Percentiles rank a stretch among this genome's conserved stretches.
phyloP scores from a whole-genome alignment of 1,140 invertebrate genomes.

The Lanistes nyassanus region DNA sequence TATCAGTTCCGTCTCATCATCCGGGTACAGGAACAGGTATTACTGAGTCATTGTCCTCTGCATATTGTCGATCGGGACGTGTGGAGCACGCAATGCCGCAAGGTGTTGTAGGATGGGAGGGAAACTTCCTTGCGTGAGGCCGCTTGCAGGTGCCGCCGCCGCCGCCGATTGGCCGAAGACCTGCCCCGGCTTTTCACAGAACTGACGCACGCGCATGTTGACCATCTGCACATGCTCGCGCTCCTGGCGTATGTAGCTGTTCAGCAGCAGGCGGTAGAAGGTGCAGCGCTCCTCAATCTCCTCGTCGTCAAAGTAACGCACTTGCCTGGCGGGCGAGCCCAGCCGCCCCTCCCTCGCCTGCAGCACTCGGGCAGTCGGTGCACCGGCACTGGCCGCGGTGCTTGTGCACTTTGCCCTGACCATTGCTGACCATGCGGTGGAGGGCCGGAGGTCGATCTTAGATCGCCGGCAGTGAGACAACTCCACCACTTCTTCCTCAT shows the following conservation, averaged over 20 bases:
- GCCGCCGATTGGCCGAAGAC: too few relatives aligned
- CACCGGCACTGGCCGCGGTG: neutral
- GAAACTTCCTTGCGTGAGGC: neutral
- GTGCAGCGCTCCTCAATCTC: slow-evolving; percentile 22
- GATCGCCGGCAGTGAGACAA: slow-evolving; percentile 19
- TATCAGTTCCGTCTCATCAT: neutral
- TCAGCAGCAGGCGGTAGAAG: slow-evolving; percentile 20
- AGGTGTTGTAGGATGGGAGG: slow-evolving; percentile 3
- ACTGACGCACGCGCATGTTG: slow-evolving; percentile 11
- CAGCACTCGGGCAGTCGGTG: neutral
- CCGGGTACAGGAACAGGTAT: neutral
- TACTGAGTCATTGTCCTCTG: neutral
- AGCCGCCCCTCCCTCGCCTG: slow-evolving; percentile 3
- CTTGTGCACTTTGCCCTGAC: neutral
- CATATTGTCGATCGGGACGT: neutral
- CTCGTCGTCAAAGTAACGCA: slow-evolving; percentile 26
- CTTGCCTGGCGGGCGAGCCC: slow-evolving; percentile 17
- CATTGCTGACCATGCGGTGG: slow-evolving; percentile 17
- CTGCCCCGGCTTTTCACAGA: slow-evolving; percentile 2
- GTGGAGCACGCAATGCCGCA: neutral
- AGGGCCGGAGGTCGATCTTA: slow-evolving; percentile 24
- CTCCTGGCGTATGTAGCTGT: slow-evolving; percentile 7
- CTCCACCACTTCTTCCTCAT: slow-evolving; percentile 12
- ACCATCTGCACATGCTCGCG: slow-evolving; percentile 6
- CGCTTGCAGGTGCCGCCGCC: neutral